Base-by-base conservation (phyloP, 2,797 vertebrate genomes). In the Hypotaenidia okinawae region DNA sequence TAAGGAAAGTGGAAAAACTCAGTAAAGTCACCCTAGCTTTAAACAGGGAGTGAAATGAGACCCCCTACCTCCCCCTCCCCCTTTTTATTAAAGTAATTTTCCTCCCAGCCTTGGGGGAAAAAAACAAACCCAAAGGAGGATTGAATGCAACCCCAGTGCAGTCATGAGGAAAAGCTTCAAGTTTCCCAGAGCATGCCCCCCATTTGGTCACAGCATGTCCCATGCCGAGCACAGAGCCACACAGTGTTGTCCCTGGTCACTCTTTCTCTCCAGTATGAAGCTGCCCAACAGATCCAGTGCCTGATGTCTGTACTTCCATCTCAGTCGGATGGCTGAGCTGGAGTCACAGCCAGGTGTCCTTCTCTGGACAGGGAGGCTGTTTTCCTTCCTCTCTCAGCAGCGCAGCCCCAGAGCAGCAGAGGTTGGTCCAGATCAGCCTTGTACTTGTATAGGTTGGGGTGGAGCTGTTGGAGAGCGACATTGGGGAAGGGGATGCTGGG, bases 161-260 rank as follows among this genome's bases (percentile, higher is more conserved):
- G 47, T 13, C 76, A 30, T 59, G 27, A 15, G 74, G 69, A 68
- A 7, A 0, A 45, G 4, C 62, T 64, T 35, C 24, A 18, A 16
- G 19, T 49, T 62, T 30, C 49, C 55, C 37, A 37, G 37, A 37
- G 37, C 37, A 37, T 37, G 37, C 37, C 37, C 37, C 37, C 10
- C 41, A 41, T 52, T 59, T 67, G 45, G 25, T 47, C 2, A 2
- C 24, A 51, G n/a, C 2, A 0, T 6, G 9, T 55, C 30, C 57
- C 16, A 37, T 5, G 5, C 15, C 0, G 4, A 68, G 18, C 3
- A 22, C 45, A 77, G 66, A 90, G 47, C 54, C 57, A 5, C 0
- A 33, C 43, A 18, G 39, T 28, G 4, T 45, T 54, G 83, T 63
- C n/a, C 52, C 28, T 0, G 0, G 13, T 63, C 33, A 35, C 70